These are phyloP conservation scores for Trematocara variabile DNA, from an alignment of 2,113 vertebrate genomes.

Conservation along the genomic window DNA sequence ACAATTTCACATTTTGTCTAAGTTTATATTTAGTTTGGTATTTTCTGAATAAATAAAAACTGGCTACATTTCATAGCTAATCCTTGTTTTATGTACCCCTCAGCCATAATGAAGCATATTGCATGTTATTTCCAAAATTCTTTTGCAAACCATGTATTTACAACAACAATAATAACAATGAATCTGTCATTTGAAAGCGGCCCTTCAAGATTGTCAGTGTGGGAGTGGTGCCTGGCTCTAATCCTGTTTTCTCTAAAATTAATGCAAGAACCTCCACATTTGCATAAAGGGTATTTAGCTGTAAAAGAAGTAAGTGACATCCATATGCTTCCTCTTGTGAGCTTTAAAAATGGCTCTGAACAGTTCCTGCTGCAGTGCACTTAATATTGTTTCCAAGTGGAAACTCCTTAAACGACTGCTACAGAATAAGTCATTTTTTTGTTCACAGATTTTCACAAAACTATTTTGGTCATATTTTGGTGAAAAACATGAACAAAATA, in stretches of 20 bases:
- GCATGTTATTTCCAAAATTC: not conserved
- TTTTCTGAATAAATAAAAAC: not conserved
- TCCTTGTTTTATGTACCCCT: not conserved
- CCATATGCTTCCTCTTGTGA: not conserved
- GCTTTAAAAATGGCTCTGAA: not conserved
- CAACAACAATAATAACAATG: not conserved
- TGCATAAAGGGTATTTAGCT: not conserved
- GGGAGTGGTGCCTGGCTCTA: not conserved
- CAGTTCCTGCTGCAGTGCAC: not conserved
- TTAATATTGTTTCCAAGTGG: not conserved
- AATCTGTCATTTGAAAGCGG: not conserved
- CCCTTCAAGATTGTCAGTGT: not conserved
- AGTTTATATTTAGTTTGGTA: conserved; percentile 8
- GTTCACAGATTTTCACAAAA: not conserved
- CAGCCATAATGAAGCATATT: not conserved
- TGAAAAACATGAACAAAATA: not conserved
- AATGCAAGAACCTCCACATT: not conserved
- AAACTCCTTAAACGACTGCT: not conserved
- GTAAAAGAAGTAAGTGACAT: not conserved
- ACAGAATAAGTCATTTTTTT: not conserved
- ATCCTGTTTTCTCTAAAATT: not conserved
- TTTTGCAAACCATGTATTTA: not conserved
- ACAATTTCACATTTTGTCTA: not conserved
- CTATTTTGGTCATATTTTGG: not conserved
- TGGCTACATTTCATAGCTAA: not conserved